Evolutionary conservation across 2,888 invertebrate genomes (phyloP).

Genomic region (Diaprepes abbreviatus): DNA sequence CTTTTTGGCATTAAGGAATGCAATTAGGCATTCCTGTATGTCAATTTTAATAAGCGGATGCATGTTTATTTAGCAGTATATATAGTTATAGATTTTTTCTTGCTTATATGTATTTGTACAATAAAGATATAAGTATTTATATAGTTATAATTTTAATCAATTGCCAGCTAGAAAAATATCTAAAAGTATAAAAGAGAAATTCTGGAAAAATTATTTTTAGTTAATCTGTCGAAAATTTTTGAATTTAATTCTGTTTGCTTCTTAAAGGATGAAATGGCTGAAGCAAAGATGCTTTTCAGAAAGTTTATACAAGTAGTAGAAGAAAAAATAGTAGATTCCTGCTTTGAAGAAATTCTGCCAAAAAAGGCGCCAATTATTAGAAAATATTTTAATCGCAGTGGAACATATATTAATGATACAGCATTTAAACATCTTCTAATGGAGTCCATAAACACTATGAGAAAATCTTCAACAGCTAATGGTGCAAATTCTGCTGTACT

Average conservation of each 20-base stretch:
- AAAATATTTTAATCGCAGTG: conserved; percentile 52
- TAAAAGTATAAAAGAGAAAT: too few species aligned
- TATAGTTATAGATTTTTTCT: too few species aligned
- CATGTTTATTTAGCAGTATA: too few species aligned
- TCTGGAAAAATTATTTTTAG: too few species aligned
- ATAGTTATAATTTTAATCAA: too few species aligned
- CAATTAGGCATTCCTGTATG: too few species aligned
- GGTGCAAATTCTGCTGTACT: conserved; percentile 51
- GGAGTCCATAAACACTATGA: conserved; percentile 44
- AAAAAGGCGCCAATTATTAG: conserved; percentile 50
- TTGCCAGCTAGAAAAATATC: too few species aligned
- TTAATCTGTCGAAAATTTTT: too few species aligned
- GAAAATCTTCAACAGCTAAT: conserved; percentile 45
- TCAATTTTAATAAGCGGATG: too few species aligned
- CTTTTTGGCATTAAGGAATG: too few species aligned
- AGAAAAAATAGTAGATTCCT: conserved; percentile 45
- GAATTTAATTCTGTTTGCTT: background rate
- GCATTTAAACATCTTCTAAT: conserved; percentile 50
- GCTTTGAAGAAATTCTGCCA: conserved; percentile 48
- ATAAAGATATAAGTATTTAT: too few species aligned
- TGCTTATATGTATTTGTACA: too few species aligned
- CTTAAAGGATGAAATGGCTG: conserved; percentile 12
- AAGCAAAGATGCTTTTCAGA: conserved; percentile 40
- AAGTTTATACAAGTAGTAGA: conserved; percentile 49
- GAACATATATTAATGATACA: conserved; percentile 43